Base-by-base conservation (phyloP, 2,888 invertebrate genomes). In the Oeneis ivallda region DNA sequence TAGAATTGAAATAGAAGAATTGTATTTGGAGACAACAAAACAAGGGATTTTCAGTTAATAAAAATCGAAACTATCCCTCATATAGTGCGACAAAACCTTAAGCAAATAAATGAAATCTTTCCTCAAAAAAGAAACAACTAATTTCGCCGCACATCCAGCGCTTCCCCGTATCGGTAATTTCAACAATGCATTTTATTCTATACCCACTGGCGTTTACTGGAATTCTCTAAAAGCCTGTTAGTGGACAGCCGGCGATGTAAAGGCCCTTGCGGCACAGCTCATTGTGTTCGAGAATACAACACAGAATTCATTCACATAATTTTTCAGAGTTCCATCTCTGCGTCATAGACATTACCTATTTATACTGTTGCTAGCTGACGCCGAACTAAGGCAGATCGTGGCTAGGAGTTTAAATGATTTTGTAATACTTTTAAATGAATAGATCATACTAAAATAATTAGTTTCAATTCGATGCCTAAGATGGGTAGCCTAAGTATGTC, bases 211-310 rank as follows among this genome's bases (percentile, higher is more conserved):
- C 10, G 19, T 19, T 19, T 19, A 49, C 37, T 17, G n/a, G 59
- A 37, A 50, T 60, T 49, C 34, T 60, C 59, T 49, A 60, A 49
- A 60, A 60, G 45, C 49, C 59, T 49, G 49, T 37, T 50, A 61
- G 41, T 26, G 61, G 61, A 50, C 61, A 41, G 50, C 41, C 17
- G 52, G 41, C 61, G 19, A 5, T 17, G 52, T 26, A 61, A 61
- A 61, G 47, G 50, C 58, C 11, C 45, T 58, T 32, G 32, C 32
- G n/a, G 26, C 34, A 41, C 54, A 13, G 59, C 15, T 26, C 43
- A 52, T 61, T 61, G 61, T 58, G 58, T 41, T 50, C 41, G 10
- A 8, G 41, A 41, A 41, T 52, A 34, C 50, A 52, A 50, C 49
- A 52, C 61, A 32, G 39, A 61, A 52, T 52, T 52, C 61, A 41